These are phyloP conservation scores for Hirudo medicinalis DNA, from an alignment of 1,140 invertebrate genomes.

Conservation along the genomic window DNA sequence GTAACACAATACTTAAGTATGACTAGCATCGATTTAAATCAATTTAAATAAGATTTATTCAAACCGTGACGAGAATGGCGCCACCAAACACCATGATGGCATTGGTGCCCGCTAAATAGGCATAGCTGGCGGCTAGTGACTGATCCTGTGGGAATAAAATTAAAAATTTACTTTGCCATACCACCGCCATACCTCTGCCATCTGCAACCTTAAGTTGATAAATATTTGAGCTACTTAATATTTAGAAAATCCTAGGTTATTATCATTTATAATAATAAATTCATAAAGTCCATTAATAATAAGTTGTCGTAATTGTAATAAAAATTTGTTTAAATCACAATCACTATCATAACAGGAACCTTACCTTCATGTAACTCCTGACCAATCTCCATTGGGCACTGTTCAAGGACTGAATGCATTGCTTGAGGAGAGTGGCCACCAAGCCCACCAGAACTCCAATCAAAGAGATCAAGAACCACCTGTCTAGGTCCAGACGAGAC, in stretches of 20 bases:
- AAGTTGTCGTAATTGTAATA: too few species aligned
- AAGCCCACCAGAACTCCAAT: constrained; percentile 19
- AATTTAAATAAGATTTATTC: background rate
- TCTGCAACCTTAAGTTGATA: too few species aligned
- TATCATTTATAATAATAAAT: too few species aligned
- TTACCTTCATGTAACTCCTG: constrained; percentile 9
- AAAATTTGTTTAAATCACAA: too few species aligned
- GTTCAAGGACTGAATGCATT: constrained; percentile 14
- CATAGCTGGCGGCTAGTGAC: background rate
- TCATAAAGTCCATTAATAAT: too few species aligned
- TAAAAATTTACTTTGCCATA: background rate
- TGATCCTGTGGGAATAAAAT: background rate
- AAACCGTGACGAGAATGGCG: constrained; percentile 17
- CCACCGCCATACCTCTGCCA: too few species aligned
- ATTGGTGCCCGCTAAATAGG: constrained; percentile 14
- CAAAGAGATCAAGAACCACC: constrained; percentile 17
- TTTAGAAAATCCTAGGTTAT: too few species aligned
- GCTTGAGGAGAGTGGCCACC: constrained; percentile 13
- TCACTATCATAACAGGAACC: background rate
- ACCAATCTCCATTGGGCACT: constrained; percentile 10
- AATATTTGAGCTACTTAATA: too few species aligned
- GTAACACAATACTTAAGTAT: background rate
- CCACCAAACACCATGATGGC: constrained; percentile 10
- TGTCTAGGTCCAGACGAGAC: constrained; percentile 5
- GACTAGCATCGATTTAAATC: background rate